A percentile compares a stretch with the other conserved stretches of the same genome.
Conservation (phyloP, 2,888 invertebrate species). For the Mythimna vitellina region DNA sequence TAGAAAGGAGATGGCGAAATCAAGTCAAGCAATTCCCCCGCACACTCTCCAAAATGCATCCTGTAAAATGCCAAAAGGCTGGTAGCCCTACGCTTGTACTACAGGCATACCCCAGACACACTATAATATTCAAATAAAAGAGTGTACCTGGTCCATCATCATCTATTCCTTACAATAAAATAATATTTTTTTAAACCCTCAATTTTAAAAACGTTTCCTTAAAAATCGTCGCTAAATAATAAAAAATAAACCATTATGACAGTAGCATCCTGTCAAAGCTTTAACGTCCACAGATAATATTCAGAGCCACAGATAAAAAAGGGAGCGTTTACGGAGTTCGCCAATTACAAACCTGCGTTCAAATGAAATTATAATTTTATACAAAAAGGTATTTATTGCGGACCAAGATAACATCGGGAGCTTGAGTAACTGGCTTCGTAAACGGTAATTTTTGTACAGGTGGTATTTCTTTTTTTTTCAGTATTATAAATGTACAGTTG, state of each 20-base stretch:
- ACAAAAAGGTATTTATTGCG: slow-evolving; percentile 71
- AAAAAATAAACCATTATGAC: slow-evolving; percentile 40
- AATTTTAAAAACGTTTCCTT: slow-evolving; percentile 16
- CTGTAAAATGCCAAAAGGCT: no score
- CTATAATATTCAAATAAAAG: no score
- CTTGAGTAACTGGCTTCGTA: slow-evolving; percentile 58
- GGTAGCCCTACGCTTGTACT: no score
- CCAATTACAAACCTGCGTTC: slow-evolving; percentile 73
- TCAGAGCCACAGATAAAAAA: slow-evolving; percentile 65
- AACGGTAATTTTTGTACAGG: slow-evolving; percentile 51
- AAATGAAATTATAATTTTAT: slow-evolving; percentile 79
- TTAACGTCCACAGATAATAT: slow-evolving; percentile 63
- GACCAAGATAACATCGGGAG: slow-evolving; percentile 67
- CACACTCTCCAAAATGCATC: no score
- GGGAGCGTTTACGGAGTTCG: slow-evolving; percentile 65
- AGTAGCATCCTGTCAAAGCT: slow-evolving; percentile 59
- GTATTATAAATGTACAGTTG: not conserved
- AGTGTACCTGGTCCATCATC: not conserved
- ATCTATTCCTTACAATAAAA: not conserved
- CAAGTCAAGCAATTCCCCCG: no score
- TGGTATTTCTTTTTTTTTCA: slow-evolving; percentile 33
- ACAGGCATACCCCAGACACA: no score
- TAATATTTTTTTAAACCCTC: not conserved
- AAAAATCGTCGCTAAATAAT: slow-evolving; percentile 29
- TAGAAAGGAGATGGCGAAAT: no score